Conservation (phyloP, 2,113 vertebrate species). For the Apaloderma vittatum region DNA sequence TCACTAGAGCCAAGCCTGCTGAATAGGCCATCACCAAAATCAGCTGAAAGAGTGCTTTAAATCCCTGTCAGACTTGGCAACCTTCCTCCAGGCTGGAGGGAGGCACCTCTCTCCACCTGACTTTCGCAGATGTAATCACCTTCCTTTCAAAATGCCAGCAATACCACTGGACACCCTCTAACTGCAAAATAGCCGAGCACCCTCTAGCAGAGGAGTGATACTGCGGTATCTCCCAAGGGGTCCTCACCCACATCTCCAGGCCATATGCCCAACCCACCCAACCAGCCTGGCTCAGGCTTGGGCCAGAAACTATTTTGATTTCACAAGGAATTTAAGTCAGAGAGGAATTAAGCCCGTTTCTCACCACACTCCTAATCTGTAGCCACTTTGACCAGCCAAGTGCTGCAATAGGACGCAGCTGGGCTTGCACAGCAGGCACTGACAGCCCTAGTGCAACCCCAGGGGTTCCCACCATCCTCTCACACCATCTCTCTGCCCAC, state of each 20-base stretch:
- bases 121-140: background rate
- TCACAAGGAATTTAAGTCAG: background rate
- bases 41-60: background rate
- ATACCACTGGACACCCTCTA: background rate
- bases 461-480: background rate
- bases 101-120: background rate
- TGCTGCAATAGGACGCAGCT: background rate
- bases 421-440: background rate
- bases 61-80: background rate
- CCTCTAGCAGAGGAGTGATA: accelerated
- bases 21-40: background rate
- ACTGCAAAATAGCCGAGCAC: background rate
- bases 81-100: background rate
- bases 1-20: background rate
- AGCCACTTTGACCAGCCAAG: background rate
- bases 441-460: background rate
- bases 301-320: background rate
- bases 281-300: background rate
- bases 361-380: background rate
- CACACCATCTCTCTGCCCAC: background rate
- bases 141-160: background rate
- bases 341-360: background rate
- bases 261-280: accelerated
- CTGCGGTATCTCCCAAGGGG: accelerated
- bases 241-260: background rate